Evolutionary conservation across 1,140 invertebrate species (phyloP), one percentile per base, ranked within the genome.

Genomic region (Ips typographus): DNA sequence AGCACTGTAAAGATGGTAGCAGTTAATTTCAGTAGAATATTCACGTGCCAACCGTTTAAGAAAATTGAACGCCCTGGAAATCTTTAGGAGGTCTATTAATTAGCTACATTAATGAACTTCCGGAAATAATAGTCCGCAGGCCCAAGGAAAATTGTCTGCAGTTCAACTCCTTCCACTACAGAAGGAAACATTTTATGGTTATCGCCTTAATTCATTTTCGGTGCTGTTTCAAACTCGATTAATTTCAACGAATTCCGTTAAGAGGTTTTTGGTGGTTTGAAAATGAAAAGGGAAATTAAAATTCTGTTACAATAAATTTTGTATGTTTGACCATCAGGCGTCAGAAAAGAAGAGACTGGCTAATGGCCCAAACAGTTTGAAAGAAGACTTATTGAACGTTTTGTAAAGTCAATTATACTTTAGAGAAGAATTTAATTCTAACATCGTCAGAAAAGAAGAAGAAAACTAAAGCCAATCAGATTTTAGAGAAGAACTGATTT

Each of bases 21-120:
- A 22, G 22, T 22, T 22, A 22, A 22, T 22, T 22, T 22, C 22
- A 60, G 44, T 60, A 60, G 44, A 60, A 60, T 60, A 60, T 60
- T 60, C 58, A 60, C 58, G 40, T 60, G 6, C 7, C 42, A 44
- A 37, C 40, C 41, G 40, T 60, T 60, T 42, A 60, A 44, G 41
- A 60, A 60, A 43, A 60, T 60, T 60, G 42, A 60, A 42, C 6
- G 58, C n/a, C 58, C 44, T 44, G n/a, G 44, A 37, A 40, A 58
- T 22, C 56, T 58, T 58, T 58, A 58, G 40, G 56, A 58, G 58
- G 58, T 60, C 58, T 60, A 60, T 60, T 60, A 60, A 60, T 60
- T 60, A 60, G 58, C 44, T n/a, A 60, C 58, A 60, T 60, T 60
- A 60, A 60, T 60, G 58, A 60, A 44, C 58, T 60, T 60, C 58